These are phyloP conservation scores for Nixonia krombeini DNA, from an alignment of 1,140 invertebrate genomes.

Conservation along the genomic window DNA sequence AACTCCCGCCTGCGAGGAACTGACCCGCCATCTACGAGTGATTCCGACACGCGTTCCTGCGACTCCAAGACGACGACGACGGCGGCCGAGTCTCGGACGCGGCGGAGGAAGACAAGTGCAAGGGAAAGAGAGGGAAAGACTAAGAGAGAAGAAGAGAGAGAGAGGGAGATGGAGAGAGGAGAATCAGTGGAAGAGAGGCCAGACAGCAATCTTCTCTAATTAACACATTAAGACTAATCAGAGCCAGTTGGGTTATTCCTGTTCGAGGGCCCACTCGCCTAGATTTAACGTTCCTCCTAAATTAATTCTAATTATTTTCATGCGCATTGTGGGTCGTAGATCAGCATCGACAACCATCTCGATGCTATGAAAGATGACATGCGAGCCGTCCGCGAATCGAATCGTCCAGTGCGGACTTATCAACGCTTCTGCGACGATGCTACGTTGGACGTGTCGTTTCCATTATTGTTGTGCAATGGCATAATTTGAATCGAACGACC, in stretches of 20 bases:
- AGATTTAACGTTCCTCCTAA: conserved; percentile 69
- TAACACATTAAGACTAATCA: conserved; percentile 72
- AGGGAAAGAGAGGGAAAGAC: conserved; percentile 21
- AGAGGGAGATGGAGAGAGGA: conserved; percentile 16
- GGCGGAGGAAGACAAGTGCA: conserved; percentile 21
- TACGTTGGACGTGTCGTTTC: too few species aligned
- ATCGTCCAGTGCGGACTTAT: too few species aligned
- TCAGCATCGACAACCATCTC: too few species aligned
- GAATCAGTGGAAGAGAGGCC: conserved; percentile 31
- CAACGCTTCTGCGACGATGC: too few species aligned
- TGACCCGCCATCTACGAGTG: conserved; percentile 31
- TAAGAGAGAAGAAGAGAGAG: conserved; percentile 24
- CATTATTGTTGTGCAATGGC: too few species aligned
- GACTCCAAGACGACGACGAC: conserved; percentile 23
- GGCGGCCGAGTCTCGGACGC: conserved; percentile 28
- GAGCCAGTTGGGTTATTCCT: conserved; percentile 65
- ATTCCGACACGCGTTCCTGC: conserved; percentile 35
- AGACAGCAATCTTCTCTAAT: conserved; percentile 67
- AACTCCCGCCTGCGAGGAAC: conserved; percentile 33
- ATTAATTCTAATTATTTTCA: conserved; percentile 71
- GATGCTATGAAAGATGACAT: too few species aligned
- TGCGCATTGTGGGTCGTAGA: conserved; percentile 48
- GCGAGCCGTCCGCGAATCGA: too few species aligned
- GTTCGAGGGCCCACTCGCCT: conserved; percentile 65
- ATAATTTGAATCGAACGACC: too few species aligned